phyloP scores from a whole-genome alignment of 2,113 vertebrate species.

The Catharus bicknelli region DNA sequence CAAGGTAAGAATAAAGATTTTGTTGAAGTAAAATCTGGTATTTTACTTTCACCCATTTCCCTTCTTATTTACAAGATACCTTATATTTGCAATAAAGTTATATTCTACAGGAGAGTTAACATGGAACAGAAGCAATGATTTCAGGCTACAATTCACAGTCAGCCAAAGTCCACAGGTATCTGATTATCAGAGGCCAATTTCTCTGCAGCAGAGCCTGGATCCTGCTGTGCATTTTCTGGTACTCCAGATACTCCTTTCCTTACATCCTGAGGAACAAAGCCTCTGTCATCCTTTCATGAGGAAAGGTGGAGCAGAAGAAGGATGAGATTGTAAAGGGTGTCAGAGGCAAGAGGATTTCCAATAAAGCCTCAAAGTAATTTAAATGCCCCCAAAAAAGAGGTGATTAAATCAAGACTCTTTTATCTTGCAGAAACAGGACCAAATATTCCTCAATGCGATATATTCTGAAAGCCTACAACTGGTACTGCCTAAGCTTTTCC shows the following conservation, averaged over 20 bases:
- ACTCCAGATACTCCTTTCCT: not conserved
- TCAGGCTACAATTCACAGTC: not conserved
- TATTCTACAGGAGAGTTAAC: not conserved
- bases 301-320: not conserved
- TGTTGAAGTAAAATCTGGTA: not conserved
- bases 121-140: not conserved
- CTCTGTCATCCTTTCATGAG: not conserved
- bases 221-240: not conserved
- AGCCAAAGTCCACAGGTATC: not conserved
- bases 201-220: not conserved
- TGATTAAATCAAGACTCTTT: not conserved
- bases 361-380: not conserved
- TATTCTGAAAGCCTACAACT: not conserved
- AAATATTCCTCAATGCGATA: not conserved
- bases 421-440: not conserved
- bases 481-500: not conserved
- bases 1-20: slow-evolving; percentile 19
- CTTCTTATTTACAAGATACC: not conserved
- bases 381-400: not conserved
- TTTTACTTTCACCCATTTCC: not conserved
- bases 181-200: not conserved
- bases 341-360: not conserved
- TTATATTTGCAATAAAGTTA: not conserved
- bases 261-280: not conserved
- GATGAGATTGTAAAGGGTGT: not conserved